Evolutionary conservation across 2,888 invertebrate genomes (phyloP).

Genomic region (Cheilosia variabilis): DNA sequence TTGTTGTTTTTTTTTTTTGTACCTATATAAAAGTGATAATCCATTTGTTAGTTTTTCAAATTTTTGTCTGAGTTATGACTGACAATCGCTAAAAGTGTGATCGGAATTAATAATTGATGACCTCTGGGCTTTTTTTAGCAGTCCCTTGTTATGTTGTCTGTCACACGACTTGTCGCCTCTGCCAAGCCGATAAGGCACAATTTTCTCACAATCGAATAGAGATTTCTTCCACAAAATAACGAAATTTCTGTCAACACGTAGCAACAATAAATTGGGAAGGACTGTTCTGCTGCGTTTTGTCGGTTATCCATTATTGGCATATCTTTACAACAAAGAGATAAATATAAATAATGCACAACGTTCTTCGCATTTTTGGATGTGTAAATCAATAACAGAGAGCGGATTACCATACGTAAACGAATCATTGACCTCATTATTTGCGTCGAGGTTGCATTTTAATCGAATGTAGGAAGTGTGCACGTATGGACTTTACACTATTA

Average conservation of each 20-base stretch:
- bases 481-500: slow-evolving; percentile 17
- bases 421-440: slow-evolving; percentile 42
- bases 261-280: too few relatives aligned
- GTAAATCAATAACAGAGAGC: neutral
- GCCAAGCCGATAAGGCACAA: neutral
- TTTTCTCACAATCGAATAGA: too few relatives aligned
- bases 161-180: neutral
- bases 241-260: too few relatives aligned
- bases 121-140: slow-evolving; percentile 13
- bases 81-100: neutral
- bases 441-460: slow-evolving; percentile 1
- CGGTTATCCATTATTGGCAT: too few relatives aligned
- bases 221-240: too few relatives aligned
- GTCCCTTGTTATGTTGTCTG: neutral
- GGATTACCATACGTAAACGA: neutral
- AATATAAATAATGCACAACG: too few relatives aligned
- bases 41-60: neutral
- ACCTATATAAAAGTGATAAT: slow-evolving; percentile 21
- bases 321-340: too few relatives aligned
- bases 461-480: slow-evolving; percentile 3
- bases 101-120: slow-evolving; percentile 10
- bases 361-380: neutral
- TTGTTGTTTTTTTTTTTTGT: neutral
- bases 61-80: slow-evolving; percentile 11
- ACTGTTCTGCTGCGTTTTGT: too few relatives aligned